Evolutionary conservation across 2,888 invertebrate species (phyloP).

Genomic region (Lithophane leautieri): DNA sequence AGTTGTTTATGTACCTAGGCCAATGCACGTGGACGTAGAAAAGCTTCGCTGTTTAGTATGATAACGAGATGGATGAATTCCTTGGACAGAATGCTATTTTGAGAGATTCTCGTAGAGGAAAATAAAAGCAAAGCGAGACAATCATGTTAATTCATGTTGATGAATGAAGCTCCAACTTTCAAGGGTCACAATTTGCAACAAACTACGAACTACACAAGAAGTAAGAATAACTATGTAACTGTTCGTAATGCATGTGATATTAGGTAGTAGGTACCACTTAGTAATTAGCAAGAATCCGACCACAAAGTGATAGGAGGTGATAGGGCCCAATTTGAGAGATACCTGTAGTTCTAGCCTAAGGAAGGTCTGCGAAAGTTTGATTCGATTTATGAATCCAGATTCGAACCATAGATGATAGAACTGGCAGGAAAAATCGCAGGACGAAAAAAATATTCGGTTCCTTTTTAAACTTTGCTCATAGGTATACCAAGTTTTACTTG

Average conservation of each 20-base stretch:
- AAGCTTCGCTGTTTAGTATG: constrained; percentile 14
- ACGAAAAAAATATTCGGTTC: not conserved
- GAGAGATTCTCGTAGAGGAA: not conserved
- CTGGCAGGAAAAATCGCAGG: not conserved
- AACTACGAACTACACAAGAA: constrained; percentile 8
- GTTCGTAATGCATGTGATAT: constrained; percentile 1
- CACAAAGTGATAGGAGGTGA: constrained; percentile 23
- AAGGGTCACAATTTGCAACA: constrained; percentile 7
- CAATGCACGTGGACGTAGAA: constrained; percentile 1
- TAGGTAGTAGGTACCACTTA: not conserved
- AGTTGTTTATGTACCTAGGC: constrained; percentile 4
- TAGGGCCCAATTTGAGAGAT: constrained; percentile 9
- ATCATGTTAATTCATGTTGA: not conserved
- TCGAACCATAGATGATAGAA: not conserved
- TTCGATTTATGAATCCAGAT: constrained; percentile 5
- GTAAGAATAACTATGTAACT: not conserved
- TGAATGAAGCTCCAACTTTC: constrained; percentile 21
- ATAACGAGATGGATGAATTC: not conserved
- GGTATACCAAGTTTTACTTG: not conserved
- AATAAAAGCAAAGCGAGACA: not conserved
- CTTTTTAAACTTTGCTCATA: not conserved
- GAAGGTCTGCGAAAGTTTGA: not conserved
- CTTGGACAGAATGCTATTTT: not conserved
- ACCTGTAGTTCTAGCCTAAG: not conserved
- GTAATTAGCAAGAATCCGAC: constrained; percentile 8